These are phyloP conservation scores for Acrobasis consociella DNA, from an alignment of 2,888 invertebrate species.

Conservation along the genomic window DNA sequence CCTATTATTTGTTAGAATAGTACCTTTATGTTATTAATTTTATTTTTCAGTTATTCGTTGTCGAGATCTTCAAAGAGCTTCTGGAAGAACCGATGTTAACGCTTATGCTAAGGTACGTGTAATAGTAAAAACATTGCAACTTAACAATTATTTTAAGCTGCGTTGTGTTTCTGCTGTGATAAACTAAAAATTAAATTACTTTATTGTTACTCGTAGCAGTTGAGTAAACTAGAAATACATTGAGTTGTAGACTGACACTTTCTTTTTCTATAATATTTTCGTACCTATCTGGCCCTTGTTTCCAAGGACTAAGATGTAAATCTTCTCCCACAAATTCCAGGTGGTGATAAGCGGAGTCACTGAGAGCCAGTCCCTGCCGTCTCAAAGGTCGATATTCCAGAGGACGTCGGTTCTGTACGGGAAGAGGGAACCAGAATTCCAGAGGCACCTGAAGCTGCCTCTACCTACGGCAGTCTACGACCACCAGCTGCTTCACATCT, in stretches of 20 bases:
- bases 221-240: no score
- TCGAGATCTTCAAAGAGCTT: constrained; percentile 86
- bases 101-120: constrained; percentile 89
- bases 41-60: constrained; percentile 88
- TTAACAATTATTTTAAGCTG: no score
- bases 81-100: constrained; percentile 86
- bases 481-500: constrained; percentile 86
- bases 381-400: constrained; percentile 85
- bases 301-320: no score
- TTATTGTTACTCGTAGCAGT: no score
- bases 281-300: no score
- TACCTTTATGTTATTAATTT: constrained; percentile 29
- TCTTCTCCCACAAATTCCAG: constrained; percentile 49
- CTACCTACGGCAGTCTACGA: constrained; percentile 78
- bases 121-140: no score
- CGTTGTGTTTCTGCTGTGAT: no score
- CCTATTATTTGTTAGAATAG: constrained; percentile 21
- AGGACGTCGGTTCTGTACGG: constrained; percentile 92
- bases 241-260: no score
- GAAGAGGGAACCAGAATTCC: constrained; percentile 89
- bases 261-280: no score
- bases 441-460: constrained; percentile 89
- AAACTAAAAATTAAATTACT: no score
- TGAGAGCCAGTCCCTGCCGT: constrained; percentile 65
- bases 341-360: constrained; percentile 80